Conservation (phyloP, 2,113 vertebrate genomes). For the Neopipo cinnamomea region DNA sequence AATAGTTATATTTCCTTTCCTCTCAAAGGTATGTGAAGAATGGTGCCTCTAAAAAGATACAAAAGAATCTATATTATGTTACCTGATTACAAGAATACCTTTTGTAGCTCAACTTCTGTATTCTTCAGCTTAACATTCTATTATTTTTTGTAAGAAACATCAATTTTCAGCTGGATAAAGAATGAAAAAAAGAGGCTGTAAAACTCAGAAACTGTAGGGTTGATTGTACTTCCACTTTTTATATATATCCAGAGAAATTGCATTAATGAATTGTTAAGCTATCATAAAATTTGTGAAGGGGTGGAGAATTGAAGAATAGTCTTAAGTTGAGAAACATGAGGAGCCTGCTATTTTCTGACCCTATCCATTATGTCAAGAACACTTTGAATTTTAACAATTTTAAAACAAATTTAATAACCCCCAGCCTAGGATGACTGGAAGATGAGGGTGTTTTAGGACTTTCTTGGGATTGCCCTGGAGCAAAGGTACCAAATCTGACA, state of each 20-base stretch:
- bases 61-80: not conserved
- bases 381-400: not conserved
- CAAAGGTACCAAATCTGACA: not conserved
- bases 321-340: not conserved
- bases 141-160: not conserved
- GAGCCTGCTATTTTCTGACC: not conserved
- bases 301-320: not conserved
- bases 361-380: not conserved
- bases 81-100: not conserved
- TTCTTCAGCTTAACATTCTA: not conserved
- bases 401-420: not conserved
- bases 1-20: not conserved
- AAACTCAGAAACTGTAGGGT: not conserved
- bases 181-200: not conserved
- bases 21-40: not conserved
- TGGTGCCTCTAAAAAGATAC: not conserved
- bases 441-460: not conserved
- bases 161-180: not conserved
- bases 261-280: not conserved
- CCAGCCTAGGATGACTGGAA: not conserved
- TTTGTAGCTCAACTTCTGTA: not conserved
- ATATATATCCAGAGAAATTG: not conserved
- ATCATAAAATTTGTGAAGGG: not conserved
- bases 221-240: not conserved
- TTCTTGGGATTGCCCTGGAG: not conserved